Evolutionary conservation across 2,888 invertebrate species (phyloP), one percentile per base, ranked within the genome.

Genomic region (Cerceris rybyensis): DNA sequence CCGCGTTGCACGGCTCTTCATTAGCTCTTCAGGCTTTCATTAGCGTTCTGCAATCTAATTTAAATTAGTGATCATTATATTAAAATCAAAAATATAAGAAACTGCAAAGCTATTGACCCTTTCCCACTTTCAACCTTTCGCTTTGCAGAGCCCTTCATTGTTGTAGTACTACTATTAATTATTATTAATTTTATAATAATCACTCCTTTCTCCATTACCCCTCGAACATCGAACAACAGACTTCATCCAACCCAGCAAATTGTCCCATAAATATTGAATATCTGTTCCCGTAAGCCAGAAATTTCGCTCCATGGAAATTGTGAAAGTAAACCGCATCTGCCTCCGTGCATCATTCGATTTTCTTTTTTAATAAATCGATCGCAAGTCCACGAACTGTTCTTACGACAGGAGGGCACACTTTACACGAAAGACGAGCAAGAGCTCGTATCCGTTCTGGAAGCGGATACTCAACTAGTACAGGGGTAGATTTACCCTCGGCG

Each of bases 211-310:
- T 28, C 28, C 28, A 28, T 28, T 28, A 28, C 2, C 28, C 28
- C 4, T 1, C 28, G 2, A 28, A 28, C 28, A 28, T 4, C 28
- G 28, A 28, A 4, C 28, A 28, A 42, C 42, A 49, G 57, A 28
- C 46, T 13, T 61, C 49, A 46, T 11, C 49, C 14, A 43, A n/a
- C 43, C 9, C 63, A 50, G 16, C 49, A 63, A 61, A 67, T 64
- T 59, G 68, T 58, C 17, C 64, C 60, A 78, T 76, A 77, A 78
- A 77, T 78, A 78, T 77, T 71, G 77, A 57, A 65, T 71, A 78
- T 78, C 78, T 68, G 65, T 67, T 68, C 50, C 71, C 57, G 6
- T 49, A 68, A 71, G 65, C 60, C 68, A 55, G 65, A 65, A 76
- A 77, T 58, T 57, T 28, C 55, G 43, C 65, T 65, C 16, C 55